These are phyloP conservation scores for Scaptomyza reducta DNA, from an alignment of 2,888 invertebrate genomes.

Conservation along the genomic window DNA sequence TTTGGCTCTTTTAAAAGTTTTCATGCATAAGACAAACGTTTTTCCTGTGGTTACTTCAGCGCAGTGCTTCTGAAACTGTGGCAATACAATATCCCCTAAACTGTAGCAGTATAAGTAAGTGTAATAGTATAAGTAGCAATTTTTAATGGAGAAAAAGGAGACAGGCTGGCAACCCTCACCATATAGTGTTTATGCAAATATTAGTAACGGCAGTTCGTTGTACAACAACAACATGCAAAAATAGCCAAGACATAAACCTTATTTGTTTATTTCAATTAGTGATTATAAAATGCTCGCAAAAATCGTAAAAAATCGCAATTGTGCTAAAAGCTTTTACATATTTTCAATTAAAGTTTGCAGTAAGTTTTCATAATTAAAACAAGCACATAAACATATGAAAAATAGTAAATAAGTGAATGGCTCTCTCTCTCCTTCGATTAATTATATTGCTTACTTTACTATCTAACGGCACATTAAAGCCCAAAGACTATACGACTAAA, in stretches of 20 bases:
- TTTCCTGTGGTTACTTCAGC: too few species aligned
- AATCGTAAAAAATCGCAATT: background rate
- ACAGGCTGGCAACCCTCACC: background rate
- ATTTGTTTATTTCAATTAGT: too few species aligned
- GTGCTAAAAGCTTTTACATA: background rate
- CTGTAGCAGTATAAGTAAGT: background rate
- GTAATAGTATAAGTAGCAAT: background rate
- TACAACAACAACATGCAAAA: too few species aligned
- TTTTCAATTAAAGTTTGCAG: background rate
- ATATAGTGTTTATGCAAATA: background rate
- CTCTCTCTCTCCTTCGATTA: slow-evolving; percentile 13
- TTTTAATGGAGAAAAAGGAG: background rate
- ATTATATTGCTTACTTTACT: slow-evolving; percentile 29
- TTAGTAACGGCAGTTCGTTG: too few species aligned
- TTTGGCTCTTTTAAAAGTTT: too few species aligned
- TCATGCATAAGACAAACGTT: too few species aligned
- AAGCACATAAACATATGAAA: background rate
- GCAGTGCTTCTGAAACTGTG: background rate
- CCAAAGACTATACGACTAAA: slow-evolving; percentile 29
- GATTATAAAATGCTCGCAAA: too few species aligned
- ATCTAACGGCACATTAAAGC: slow-evolving; percentile 61
- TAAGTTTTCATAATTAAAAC: background rate
- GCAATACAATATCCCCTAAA: background rate
- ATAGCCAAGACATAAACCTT: too few species aligned
- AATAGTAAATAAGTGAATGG: background rate